phyloP scores from a whole-genome alignment of 2,797 vertebrate genomes.

The Notolabrus celidotus region DNA sequence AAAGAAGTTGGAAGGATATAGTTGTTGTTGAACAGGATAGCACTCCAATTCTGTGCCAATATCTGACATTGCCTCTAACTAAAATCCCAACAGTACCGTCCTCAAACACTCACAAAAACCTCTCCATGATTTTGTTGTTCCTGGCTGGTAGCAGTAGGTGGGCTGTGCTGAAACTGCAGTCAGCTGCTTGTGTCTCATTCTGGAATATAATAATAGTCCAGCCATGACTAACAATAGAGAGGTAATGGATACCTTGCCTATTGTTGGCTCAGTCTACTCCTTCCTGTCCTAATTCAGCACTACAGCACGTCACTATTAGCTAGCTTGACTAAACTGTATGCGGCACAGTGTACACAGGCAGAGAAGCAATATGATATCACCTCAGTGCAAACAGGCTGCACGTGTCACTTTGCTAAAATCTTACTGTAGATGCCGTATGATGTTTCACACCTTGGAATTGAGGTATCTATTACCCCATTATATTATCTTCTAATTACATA shows the following conservation, averaged over 20 bases:
- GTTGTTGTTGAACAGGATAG: neutral
- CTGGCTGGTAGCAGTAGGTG: conserved; percentile 47
- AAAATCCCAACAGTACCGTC: conserved; percentile 12
- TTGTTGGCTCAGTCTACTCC: conserved; percentile 71
- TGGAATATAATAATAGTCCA: conserved; percentile 77
- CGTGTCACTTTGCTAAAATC: conserved; percentile 45
- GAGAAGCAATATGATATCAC: conserved; percentile 55
- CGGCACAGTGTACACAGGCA: conserved; percentile 55
- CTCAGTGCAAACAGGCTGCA: conserved; percentile 35
- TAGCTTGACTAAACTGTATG: conserved; percentile 58
- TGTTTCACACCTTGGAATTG: conserved; percentile 20
- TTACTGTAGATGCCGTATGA: conserved; percentile 28
- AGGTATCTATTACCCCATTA: conserved; percentile 7
- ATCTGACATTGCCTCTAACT: neutral
- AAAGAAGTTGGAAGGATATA: neutral
- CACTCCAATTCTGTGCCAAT: neutral
- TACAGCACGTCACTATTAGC: conserved; percentile 57
- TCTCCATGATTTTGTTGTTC: conserved; percentile 45
- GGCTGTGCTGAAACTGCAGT: conserved; percentile 69
- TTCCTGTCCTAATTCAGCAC: conserved; percentile 71
- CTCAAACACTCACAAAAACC: conserved; percentile 22
- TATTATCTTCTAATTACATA: conserved; percentile 8
- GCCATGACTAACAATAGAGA: conserved; percentile 81
- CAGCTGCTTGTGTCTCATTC: conserved; percentile 69
- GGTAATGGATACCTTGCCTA: conserved; percentile 81